These are phyloP conservation scores for Zaprionus taronus DNA, from an alignment of 1,140 invertebrate species.

Conservation along the genomic window DNA sequence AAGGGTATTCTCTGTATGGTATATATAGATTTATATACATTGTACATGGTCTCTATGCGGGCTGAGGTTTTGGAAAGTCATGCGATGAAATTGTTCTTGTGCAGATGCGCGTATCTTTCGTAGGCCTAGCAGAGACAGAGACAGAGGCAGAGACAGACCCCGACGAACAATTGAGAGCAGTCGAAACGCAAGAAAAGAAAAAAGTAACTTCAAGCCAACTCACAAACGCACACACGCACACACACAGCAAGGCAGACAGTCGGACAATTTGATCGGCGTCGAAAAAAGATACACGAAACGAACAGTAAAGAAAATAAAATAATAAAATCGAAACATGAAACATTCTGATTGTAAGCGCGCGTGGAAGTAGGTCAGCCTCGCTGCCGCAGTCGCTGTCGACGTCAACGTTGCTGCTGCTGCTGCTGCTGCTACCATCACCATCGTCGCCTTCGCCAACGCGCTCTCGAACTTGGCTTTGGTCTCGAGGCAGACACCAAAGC, in stretches of 20 bases:
- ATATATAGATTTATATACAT: background rate
- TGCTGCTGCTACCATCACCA: slow-evolving; percentile 3
- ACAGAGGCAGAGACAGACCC: background rate
- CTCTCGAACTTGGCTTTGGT: slow-evolving; percentile 69
- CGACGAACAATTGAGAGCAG: slow-evolving; percentile 77
- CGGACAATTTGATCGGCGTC: slow-evolving; percentile 42
- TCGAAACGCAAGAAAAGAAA: slow-evolving; percentile 75
- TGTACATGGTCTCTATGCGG: background rate
- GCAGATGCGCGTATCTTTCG: slow-evolving; percentile 64
- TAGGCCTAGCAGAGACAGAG: slow-evolving; percentile 63
- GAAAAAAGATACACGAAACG: slow-evolving; percentile 79
- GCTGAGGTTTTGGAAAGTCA: slow-evolving; percentile 72
- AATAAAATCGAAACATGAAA: slow-evolving; percentile 84
- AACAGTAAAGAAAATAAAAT: slow-evolving; percentile 79
- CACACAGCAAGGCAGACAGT: slow-evolving; percentile 12
- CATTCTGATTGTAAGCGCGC: slow-evolving; percentile 82
- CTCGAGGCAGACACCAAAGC: slow-evolving; percentile 52
- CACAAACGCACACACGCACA: slow-evolving; percentile 21
- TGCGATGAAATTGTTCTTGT: slow-evolving; percentile 74
- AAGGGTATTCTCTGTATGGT: too few relatives aligned
- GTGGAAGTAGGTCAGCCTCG: slow-evolving; percentile 75
- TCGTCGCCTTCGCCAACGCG: slow-evolving; percentile 31
- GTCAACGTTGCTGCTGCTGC: slow-evolving; percentile 28
- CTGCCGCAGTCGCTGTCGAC: slow-evolving; percentile 2
- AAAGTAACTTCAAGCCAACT: slow-evolving; percentile 75